Percentiles rank a stretch among this genome's conserved stretches.
Evolutionary conservation across 2,888 invertebrate genomes (phyloP).

Genomic region (Melitaea athalia): DNA sequence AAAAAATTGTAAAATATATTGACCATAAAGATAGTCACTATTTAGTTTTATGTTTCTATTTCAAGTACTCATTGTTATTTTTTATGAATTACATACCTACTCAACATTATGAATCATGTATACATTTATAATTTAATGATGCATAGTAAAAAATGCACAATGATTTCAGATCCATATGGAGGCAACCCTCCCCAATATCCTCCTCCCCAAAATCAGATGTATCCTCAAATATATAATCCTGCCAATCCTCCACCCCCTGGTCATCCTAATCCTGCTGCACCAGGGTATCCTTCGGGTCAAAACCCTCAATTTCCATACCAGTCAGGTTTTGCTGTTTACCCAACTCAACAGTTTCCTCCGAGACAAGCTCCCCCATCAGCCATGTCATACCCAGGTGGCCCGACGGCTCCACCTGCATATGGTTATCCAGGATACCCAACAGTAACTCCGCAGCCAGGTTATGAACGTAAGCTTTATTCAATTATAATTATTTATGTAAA

Average conservation of each 20-base stretch:
- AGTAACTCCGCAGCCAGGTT: conserved; percentile 42
- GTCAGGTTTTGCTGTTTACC: conserved; percentile 49
- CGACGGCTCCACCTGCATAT: conserved; percentile 43
- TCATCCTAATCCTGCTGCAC: conserved; percentile 46
- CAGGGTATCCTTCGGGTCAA: conserved; percentile 48
- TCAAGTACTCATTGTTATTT: no score
- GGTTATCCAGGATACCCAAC: conserved; percentile 43
- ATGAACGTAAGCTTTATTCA: conserved; percentile 40
- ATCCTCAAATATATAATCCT: conserved; percentile 63
- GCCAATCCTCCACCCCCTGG: conserved; percentile 55
- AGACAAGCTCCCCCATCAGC: conserved; percentile 46
- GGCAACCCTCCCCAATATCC: conserved; percentile 61
- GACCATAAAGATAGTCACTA: no score
- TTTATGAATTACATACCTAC: no score
- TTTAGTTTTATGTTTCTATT: no score
- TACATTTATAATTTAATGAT: not conserved
- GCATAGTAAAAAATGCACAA: conserved; percentile 5
- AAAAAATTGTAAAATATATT: no score
- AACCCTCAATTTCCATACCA: conserved; percentile 46
- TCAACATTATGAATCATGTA: not conserved
- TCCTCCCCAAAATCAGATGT: conserved; percentile 61
- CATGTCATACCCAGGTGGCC: conserved; percentile 58
- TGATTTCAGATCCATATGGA: conserved; percentile 63
- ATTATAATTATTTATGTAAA: no score
- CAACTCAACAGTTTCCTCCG: conserved; percentile 35